These are phyloP conservation scores for Saxidomus purpurata DNA, from an alignment of 1,140 invertebrate genomes.

Conservation along the genomic window DNA sequence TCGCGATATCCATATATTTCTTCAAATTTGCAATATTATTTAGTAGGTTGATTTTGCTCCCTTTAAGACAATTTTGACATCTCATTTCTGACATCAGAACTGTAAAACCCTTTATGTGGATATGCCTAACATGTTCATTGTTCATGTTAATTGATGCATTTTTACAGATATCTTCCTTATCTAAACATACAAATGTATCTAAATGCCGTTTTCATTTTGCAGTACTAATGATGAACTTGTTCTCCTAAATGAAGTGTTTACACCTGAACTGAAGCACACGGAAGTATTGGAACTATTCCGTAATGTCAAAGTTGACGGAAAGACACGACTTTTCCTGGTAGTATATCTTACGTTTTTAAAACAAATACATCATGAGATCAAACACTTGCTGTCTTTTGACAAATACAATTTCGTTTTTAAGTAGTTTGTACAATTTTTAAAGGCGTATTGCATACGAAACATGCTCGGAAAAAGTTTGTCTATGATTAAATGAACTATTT, in stretches of 20 bases:
- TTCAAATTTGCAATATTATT: no score
- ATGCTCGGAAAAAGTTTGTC: no score
- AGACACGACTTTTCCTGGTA: not conserved
- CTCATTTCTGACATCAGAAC: not conserved
- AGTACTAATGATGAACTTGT: constrained; percentile 11
- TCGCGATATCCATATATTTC: no score
- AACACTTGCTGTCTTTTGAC: no score
- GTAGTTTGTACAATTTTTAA: no score
- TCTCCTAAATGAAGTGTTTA: not conserved
- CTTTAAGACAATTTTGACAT: not conserved
- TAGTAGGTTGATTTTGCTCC: no score
- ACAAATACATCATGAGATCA: no score
- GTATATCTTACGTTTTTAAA: no score
- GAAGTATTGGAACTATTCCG: not conserved
- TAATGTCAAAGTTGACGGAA: not conserved
- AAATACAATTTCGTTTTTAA: no score
- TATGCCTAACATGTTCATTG: not conserved
- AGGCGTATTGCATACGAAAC: no score
- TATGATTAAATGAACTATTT: no score
- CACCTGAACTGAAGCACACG: not conserved
- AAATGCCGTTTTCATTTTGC: not conserved
- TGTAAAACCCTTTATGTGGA: not conserved
- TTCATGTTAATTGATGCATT: no score
- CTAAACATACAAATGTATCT: not conserved
- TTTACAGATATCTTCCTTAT: not conserved